phyloP scores from a whole-genome alignment of 2,113 vertebrate genomes.

The Microcebus griseorufus region DNA sequence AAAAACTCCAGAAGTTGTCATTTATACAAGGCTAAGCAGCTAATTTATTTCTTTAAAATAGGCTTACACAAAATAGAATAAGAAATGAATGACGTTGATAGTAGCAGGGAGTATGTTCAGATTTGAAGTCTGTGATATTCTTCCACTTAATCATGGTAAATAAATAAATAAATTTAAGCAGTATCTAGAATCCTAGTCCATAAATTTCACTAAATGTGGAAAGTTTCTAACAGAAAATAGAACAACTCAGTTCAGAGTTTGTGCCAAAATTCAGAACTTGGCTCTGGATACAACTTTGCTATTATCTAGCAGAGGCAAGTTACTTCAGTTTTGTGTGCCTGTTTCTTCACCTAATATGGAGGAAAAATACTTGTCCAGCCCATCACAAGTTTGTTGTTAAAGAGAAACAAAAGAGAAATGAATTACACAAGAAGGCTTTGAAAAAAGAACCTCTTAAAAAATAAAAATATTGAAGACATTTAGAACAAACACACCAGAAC shows the following conservation, averaged over 20 bases:
- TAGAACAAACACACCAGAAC: not conserved
- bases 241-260: not conserved
- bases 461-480: not conserved
- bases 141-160: not conserved
- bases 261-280: not conserved
- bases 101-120: not conserved
- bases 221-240: not conserved
- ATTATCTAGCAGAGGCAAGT: not conserved
- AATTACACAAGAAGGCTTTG: not conserved
- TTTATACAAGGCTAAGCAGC: not conserved
- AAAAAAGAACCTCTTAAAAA: not conserved
- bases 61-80: not conserved
- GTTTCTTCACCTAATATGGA: not conserved
- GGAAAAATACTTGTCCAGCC: not conserved
- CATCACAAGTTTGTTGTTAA: not conserved
- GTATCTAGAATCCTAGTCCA: not conserved
- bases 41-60: not conserved
- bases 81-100: not conserved
- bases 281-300: not conserved
- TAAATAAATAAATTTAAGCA: not conserved
- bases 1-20: not conserved
- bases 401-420: conserved; percentile 13
- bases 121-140: not conserved
- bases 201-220: not conserved
- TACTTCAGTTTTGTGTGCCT: not conserved